phyloP scores from a whole-genome alignment of 2,797 vertebrate species.

The Melopsittacus undulatus region DNA sequence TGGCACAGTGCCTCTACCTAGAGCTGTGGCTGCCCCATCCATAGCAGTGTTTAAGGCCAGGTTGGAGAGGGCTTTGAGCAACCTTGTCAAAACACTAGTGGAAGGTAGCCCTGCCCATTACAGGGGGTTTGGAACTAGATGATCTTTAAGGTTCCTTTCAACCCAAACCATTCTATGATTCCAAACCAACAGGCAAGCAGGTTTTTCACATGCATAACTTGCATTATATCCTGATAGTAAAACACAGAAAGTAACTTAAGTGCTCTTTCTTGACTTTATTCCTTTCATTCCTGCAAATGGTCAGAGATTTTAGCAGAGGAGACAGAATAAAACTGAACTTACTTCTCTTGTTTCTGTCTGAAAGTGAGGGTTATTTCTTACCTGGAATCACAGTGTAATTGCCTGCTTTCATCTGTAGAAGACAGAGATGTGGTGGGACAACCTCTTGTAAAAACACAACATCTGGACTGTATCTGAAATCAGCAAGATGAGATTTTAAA shows the following conservation, averaged over 20 bases:
- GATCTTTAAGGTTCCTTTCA: background rate
- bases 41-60: background rate
- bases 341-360: background rate
- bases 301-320: background rate
- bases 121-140: background rate
- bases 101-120: background rate
- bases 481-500: constrained; percentile 9
- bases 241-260: background rate
- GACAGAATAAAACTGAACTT: background rate
- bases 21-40: background rate
- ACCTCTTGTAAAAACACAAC: constrained; percentile 96
- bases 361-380: constrained; percentile 53
- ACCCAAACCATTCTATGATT: background rate
- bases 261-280: background rate
- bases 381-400: constrained; percentile 90
- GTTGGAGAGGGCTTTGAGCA: background rate
- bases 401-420: constrained; percentile 87
- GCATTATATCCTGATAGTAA: background rate
- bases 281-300: background rate
- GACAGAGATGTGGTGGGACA: constrained; percentile 81
- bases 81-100: background rate
- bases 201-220: background rate
- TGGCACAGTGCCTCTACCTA: background rate
- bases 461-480: constrained; percentile 89
- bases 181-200: background rate